Conservation (phyloP, 2,797 vertebrate genomes). For the Champsocephalus gunnari region DNA sequence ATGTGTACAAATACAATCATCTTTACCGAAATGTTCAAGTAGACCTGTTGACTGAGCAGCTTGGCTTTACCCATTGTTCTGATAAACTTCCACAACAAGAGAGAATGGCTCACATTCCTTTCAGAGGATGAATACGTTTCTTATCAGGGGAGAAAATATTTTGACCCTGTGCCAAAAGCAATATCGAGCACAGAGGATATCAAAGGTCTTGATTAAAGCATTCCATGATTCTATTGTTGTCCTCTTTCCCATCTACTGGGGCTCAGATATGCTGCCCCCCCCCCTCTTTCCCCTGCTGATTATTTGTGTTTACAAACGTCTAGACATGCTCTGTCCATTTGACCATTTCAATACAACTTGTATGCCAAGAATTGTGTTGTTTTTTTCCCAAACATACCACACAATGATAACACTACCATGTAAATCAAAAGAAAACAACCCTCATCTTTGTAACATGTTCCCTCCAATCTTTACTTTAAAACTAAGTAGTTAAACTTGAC, state of each 20-base stretch:
- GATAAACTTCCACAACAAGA: conserved; percentile 45
- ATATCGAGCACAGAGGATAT: conserved; percentile 69
- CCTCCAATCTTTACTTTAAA: not conserved
- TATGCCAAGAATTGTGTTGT: not conserved
- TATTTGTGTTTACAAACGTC: conserved; percentile 69
- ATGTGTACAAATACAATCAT: not conserved
- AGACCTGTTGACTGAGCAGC: conserved; percentile 17
- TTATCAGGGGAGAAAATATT: conserved; percentile 79
- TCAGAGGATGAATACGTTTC: conserved; percentile 67
- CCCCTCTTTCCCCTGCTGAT: conserved; percentile 5
- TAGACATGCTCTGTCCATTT: conserved; percentile 40
- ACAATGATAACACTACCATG: not conserved
- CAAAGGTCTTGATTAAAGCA: conserved; percentile 84
- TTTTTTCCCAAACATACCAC: not conserved
- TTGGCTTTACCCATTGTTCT: conserved; percentile 39
- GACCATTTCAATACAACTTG: conserved; percentile 13
- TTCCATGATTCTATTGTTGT: conserved; percentile 81
- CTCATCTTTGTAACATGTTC: not conserved
- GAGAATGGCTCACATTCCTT: conserved; percentile 64
- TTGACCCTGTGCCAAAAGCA: conserved; percentile 77
- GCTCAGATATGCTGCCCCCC: conserved; percentile 34
- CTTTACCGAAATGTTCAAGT: not conserved
- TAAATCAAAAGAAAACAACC: conserved; percentile 22
- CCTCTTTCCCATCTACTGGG: conserved; percentile 62
- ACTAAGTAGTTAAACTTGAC: not conserved